Conservation (phyloP, 1,140 invertebrate genomes). For the Asobara japonica region DNA sequence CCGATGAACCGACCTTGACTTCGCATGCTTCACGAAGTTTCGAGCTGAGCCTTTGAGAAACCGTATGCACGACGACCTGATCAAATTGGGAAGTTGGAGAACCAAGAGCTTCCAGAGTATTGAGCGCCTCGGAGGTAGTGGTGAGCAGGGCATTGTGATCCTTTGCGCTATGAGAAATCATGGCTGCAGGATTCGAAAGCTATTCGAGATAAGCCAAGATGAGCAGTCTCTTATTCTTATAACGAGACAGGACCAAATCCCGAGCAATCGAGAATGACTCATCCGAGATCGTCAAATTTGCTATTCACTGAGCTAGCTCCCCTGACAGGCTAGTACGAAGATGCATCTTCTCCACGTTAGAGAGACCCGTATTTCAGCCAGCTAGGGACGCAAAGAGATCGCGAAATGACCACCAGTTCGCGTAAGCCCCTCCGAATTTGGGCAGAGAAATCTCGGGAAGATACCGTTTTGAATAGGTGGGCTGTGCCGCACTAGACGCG, state of each 20-base stretch:
- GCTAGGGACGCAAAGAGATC: not conserved
- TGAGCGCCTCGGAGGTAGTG: no score
- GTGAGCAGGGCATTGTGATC: no score
- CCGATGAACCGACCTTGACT: no score
- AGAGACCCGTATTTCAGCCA: not conserved
- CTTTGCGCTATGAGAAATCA: no score
- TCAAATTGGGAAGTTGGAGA: not conserved
- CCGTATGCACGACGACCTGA: not conserved
- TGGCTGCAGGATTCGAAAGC: no score
- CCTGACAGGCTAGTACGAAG: not conserved
- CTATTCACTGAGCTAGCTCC: no score
- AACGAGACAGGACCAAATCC: not conserved
- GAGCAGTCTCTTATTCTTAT: not conserved
- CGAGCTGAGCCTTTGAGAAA: not conserved
- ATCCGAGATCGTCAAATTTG: not conserved
- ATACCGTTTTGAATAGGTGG: no score
- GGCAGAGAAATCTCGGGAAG: no score
- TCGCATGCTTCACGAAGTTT: not conserved
- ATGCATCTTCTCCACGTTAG: not conserved
- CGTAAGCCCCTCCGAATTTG: not conserved
- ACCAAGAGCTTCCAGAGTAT: not conserved
- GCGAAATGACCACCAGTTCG: not conserved
- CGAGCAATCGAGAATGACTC: not conserved
- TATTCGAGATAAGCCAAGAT: not conserved
- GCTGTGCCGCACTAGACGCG: no score